Percentiles rank a stretch among this genome's conserved stretches.
Evolutionary conservation across 2,888 invertebrate species (phyloP).

Genomic region (Sinelater perroti): DNA sequence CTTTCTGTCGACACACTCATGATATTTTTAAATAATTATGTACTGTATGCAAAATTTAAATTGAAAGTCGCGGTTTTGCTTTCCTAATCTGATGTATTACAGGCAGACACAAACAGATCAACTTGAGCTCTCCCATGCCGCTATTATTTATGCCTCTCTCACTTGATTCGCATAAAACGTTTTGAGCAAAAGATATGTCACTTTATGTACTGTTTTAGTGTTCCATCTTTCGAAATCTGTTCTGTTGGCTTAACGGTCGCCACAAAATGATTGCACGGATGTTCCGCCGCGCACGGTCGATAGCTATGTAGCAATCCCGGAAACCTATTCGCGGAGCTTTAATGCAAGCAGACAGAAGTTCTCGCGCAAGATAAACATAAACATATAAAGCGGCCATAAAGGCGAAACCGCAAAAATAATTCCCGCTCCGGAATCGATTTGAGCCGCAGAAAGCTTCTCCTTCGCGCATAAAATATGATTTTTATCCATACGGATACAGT

Average conservation of each 20-base stretch:
- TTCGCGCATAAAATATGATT: constrained; percentile 61
- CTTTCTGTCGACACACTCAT: no score
- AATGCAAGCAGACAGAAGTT: constrained; percentile 24
- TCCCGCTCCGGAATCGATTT: constrained; percentile 55
- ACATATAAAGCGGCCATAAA: constrained; percentile 55
- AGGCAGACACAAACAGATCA: no score
- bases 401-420: constrained; percentile 54
- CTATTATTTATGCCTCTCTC: no score
- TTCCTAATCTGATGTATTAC: no score
- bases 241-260: constrained; percentile 5
- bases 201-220: constrained; percentile 1
- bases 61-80: no score
- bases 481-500: constrained; percentile 64
- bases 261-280: constrained; percentile 19
- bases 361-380: constrained; percentile 45
- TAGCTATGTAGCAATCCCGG: constrained; percentile 12
- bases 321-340: constrained; percentile 22
- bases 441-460: constrained; percentile 51
- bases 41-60: no score
- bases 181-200: no score
- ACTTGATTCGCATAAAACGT: no score
- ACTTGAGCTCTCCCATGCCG: no score
- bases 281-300: constrained; percentile 20
- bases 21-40: no score
- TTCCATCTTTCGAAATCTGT: neutral